These are phyloP conservation scores for Leptatherina wallacei DNA, from an alignment of 2,797 vertebrate species.

Conservation along the genomic window DNA sequence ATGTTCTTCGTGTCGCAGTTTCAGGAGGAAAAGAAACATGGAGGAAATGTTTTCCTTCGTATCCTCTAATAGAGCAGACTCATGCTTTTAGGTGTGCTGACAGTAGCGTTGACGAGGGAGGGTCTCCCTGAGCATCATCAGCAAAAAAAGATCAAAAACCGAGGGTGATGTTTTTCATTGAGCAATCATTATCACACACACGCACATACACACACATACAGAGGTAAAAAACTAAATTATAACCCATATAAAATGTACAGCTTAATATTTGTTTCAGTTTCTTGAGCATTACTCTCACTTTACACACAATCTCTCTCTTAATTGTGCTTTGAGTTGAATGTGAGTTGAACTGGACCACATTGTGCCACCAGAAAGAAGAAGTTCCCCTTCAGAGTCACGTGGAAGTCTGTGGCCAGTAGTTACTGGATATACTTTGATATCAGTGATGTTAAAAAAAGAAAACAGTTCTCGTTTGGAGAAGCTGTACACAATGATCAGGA, in stretches of 20 bases:
- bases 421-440: constrained; percentile 43
- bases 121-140: constrained; percentile 27
- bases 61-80: not conserved
- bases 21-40: not conserved
- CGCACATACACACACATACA: constrained; percentile 26
- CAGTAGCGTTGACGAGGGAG: constrained; percentile 8
- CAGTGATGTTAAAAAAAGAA: constrained; percentile 24
- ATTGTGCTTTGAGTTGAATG: constrained; percentile 72
- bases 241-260: constrained; percentile 66
- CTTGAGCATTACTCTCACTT: constrained; percentile 24
- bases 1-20: constrained; percentile 2
- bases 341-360: constrained; percentile 38
- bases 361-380: constrained; percentile 33
- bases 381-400: constrained; percentile 7
- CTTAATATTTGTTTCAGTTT: constrained; percentile 43
- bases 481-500: constrained; percentile 43
- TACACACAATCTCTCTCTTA: constrained; percentile 24
- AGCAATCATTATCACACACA: constrained; percentile 46
- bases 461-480: constrained; percentile 48
- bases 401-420: constrained; percentile 27
- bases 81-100: constrained; percentile 17
- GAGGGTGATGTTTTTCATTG: constrained; percentile 30
- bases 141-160: constrained; percentile 27
- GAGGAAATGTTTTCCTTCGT: not conserved
- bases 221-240: constrained; percentile 61